These are phyloP conservation scores for Thalassarche chlororhynchos DNA, from an alignment of 2,113 vertebrate species.

Conservation along the genomic window DNA sequence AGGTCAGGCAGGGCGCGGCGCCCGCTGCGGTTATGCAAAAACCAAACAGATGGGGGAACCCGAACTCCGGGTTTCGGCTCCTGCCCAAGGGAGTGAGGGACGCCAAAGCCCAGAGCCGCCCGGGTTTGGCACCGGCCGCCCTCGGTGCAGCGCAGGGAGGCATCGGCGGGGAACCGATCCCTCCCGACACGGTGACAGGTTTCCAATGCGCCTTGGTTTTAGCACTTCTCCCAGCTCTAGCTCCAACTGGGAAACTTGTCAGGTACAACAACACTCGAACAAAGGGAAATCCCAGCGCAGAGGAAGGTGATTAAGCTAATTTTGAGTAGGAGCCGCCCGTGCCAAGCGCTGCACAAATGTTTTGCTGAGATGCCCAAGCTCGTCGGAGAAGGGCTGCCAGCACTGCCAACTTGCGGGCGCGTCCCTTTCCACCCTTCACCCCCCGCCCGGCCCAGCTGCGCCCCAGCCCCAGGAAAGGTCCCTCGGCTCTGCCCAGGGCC, in stretches of 20 bases:
- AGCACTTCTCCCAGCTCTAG: not conserved
- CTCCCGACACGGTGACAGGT: rapidly evolving
- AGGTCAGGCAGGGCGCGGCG: not conserved
- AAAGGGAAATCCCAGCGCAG: not conserved
- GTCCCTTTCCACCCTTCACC: not conserved
- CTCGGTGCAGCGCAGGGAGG: not conserved
- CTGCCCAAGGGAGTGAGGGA: not conserved
- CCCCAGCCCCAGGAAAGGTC: not conserved
- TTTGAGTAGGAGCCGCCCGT: not conserved
- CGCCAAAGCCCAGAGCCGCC: not conserved
- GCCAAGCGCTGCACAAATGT: rapidly evolving
- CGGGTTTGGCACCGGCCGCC: rapidly evolving
- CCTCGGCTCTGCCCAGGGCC: not conserved
- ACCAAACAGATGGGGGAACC: constrained; percentile 22
- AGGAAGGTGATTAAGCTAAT: not conserved
- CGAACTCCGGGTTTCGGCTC: not conserved
- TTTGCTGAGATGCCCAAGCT: not conserved
- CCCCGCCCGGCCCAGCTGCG: not conserved
- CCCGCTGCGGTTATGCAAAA: not conserved
- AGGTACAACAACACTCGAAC: rapidly evolving
- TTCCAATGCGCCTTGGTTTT: rapidly evolving
- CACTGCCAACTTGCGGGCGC: rapidly evolving
- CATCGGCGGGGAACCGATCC: rapidly evolving
- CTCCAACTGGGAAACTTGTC: not conserved
- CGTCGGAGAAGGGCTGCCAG: rapidly evolving